Base-by-base conservation (phyloP, 2,888 invertebrate genomes). In the Sphaeridia pumilis region DNA sequence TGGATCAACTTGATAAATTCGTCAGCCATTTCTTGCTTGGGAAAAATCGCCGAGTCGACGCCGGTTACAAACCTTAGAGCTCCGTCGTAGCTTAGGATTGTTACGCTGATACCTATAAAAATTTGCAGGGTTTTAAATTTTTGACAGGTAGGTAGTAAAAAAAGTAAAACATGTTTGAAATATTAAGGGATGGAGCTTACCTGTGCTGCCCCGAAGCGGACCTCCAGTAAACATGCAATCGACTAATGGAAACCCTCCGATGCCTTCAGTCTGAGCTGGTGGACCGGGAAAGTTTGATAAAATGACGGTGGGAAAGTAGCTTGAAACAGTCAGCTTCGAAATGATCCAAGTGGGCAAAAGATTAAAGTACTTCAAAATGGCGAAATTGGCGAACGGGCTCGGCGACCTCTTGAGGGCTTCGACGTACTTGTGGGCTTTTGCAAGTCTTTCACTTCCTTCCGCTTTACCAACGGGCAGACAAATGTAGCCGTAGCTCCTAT, bases 221-320 rank as follows among this genome's bases (percentile, higher is more conserved):
- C 63, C 63, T 20, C 63, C 63, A 20, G 61, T 61, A 38, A 63
- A 63, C 57, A 59, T 58, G 21, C 49, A 57, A 26, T 63, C 63
- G 7, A 59, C 58, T 21, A 63, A 34, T 2, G 59, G 60, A 46
- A 49, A 59, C 34, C 59, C 56, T 14, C 60, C 60, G 14, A 58
- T 50, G 14, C 60, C 63, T 20, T 58, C 36, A 35, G 58, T 60
- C 20, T 57, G 57, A 5, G 58, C 44, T 2, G 63, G 63, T 31
- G 63, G 63, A 4, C 58, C 53, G 20, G 63, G 63, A 43, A 63
- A 63, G 27, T 61, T 63, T 5, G 58, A 59, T 3, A 63, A 43
- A 22, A 63, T 58, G 5, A 61, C 58, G 10, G 56, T 60, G 3
- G 63, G 63, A 34, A 58, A 59, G 27, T 63, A 61, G 31, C 58